These are phyloP conservation scores for Dicrurus megarhynchus DNA, from an alignment of 2,113 vertebrate genomes.

Conservation along the genomic window DNA sequence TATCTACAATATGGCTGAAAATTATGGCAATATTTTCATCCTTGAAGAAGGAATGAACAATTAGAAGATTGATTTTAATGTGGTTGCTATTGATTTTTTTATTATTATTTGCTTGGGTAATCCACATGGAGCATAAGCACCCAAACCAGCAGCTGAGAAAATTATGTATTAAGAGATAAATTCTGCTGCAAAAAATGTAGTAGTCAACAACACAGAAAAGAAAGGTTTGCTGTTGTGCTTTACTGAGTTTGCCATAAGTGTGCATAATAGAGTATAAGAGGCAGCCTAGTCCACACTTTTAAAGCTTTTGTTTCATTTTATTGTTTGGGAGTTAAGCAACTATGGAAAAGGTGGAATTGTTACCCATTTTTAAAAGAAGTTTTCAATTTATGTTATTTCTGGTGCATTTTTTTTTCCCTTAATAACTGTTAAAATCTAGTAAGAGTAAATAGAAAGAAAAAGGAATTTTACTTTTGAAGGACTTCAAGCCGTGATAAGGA, in stretches of 20 bases:
- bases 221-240: not conserved
- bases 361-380: not conserved
- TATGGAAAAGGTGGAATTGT: not conserved
- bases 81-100: not conserved
- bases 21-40: not conserved
- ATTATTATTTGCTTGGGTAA: not conserved
- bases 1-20: not conserved
- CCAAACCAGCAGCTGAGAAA: not conserved
- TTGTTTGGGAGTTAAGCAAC: not conserved
- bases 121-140: not conserved
- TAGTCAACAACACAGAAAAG: not conserved
- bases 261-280: not conserved
- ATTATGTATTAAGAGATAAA: not conserved
- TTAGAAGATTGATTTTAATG: not conserved
- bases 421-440: not conserved
- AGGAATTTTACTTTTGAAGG: not conserved
- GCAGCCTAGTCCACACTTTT: not conserved
- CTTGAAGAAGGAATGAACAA: not conserved
- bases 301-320: not conserved
- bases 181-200: not conserved
- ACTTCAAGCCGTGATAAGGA: not conserved
- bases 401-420: rapidly evolving
- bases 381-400: not conserved
- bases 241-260: not conserved
- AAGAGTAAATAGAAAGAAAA: not conserved